Evolutionary conservation across 2,888 invertebrate species (phyloP).

Genomic region (Teleiodes luculella): DNA sequence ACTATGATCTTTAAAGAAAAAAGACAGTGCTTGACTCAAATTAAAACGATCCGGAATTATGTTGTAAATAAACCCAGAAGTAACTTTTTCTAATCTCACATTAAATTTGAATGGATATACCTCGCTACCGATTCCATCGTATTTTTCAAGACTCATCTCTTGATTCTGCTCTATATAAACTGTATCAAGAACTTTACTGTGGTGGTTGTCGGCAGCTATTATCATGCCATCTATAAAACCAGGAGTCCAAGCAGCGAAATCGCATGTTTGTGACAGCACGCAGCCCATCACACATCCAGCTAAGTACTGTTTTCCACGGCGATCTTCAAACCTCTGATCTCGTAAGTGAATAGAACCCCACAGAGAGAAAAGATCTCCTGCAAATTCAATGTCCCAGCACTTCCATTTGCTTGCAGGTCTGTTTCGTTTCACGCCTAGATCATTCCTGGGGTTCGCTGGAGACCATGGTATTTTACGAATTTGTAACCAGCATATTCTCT

Average conservation of each 20-base stretch:
- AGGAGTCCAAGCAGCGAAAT: slow-evolving; percentile 80
- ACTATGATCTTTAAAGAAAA: slow-evolving; percentile 76
- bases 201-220: slow-evolving; percentile 78
- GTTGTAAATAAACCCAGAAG: slow-evolving; percentile 81
- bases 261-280: slow-evolving; percentile 79
- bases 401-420: slow-evolving; percentile 75
- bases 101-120: slow-evolving; percentile 79
- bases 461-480: slow-evolving; percentile 65
- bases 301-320: slow-evolving; percentile 81
- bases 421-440: slow-evolving; percentile 59
- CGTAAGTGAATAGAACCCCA: slow-evolving; percentile 82
- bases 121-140: slow-evolving; percentile 69
- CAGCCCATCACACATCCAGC: slow-evolving; percentile 79
- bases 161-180: slow-evolving; percentile 55
- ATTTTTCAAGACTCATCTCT: slow-evolving; percentile 78
- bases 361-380: slow-evolving; percentile 82
- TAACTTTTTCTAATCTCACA: slow-evolving; percentile 75
- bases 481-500: slow-evolving; percentile 72
- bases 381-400: slow-evolving; percentile 83
- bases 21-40: slow-evolving; percentile 79
- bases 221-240: slow-evolving; percentile 81
- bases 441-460: slow-evolving; percentile 53
- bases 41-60: slow-evolving; percentile 78
- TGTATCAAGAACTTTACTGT: slow-evolving; percentile 62
- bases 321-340: slow-evolving; percentile 74